These are phyloP conservation scores for Uloborus diversus DNA, from an alignment of 1,140 invertebrate species.

Conservation along the genomic window DNA sequence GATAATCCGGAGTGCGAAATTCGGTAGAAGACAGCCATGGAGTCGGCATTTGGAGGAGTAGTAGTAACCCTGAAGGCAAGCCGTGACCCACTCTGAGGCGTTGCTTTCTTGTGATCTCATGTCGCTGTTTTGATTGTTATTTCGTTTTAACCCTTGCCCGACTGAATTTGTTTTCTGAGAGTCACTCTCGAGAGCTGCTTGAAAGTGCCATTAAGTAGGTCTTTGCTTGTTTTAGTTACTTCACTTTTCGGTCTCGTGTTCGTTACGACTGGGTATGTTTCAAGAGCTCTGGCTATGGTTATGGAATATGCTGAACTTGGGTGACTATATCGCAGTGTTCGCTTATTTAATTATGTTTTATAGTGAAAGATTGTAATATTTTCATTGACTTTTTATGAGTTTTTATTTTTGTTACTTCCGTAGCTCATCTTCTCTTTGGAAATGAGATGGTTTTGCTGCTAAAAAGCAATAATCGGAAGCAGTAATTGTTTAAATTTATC, in stretches of 20 bases:
- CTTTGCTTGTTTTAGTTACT: not conserved
- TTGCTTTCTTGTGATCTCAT: not conserved
- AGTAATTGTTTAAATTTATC: too few relatives aligned
- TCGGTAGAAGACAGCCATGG: conserved; percentile 28
- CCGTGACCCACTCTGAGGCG: conserved; percentile 52
- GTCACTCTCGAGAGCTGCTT: not conserved
- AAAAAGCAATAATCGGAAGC: too few relatives aligned
- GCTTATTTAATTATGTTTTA: too few relatives aligned
- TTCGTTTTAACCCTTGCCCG: conserved; percentile 1
- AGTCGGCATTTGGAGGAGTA: conserved; percentile 19
- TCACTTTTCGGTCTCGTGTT: not conserved
- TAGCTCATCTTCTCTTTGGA: too few relatives aligned
- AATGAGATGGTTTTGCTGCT: too few relatives aligned
- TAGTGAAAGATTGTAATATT: too few relatives aligned
- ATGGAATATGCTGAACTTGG: too few relatives aligned
- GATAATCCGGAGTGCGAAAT: conserved; percentile 9
- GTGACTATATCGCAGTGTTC: too few relatives aligned
- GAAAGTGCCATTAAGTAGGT: conserved; percentile 39
- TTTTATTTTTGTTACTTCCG: too few relatives aligned
- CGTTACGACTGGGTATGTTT: too few relatives aligned
- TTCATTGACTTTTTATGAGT: too few relatives aligned
- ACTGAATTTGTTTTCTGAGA: not conserved
- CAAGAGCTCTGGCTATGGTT: too few relatives aligned
- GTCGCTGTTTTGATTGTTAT: not conserved
- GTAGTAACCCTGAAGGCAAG: conserved; percentile 32